A percentile compares a stretch with the other conserved stretches of the same genome.
Evolutionary conservation across 2,113 vertebrate genomes (phyloP).

Genomic region (Suricata suricatta): DNA sequence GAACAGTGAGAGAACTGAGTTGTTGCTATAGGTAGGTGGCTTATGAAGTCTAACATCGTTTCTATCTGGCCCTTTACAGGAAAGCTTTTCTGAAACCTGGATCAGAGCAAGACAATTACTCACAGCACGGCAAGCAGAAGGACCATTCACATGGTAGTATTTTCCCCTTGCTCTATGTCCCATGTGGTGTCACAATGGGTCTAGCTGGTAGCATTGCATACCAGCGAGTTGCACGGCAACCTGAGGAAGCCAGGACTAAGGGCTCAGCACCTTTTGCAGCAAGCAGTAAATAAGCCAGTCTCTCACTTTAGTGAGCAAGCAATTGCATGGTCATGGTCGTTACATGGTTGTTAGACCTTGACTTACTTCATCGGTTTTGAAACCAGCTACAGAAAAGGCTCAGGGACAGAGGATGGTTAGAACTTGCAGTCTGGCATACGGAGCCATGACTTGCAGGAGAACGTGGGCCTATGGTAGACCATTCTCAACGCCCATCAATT

Average conservation of each 20-base stretch:
- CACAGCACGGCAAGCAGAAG: neutral
- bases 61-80: neutral
- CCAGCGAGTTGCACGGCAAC: neutral
- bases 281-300: neutral
- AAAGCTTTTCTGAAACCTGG: neutral
- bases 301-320: neutral
- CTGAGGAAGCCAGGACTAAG: neutral
- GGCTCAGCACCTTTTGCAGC: neutral
- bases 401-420: neutral
- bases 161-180: neutral
- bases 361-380: neutral
- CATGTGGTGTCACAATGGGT: neutral
- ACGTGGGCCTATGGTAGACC: neutral
- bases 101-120: neutral
- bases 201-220: neutral
- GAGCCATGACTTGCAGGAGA: neutral
- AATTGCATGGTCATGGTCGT: neutral
- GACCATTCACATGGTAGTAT: neutral
- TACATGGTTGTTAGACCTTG: conserved; percentile 2
- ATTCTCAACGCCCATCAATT: neutral
- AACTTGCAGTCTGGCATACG: neutral
- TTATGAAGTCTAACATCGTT: neutral
- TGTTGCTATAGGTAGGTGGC: neutral
- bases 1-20: neutral
- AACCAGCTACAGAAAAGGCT: neutral